A percentile compares a stretch with the other conserved stretches of the same genome.
Conservation (phyloP, 2,888 invertebrate genomes). For the Plagodis dolabraria region DNA sequence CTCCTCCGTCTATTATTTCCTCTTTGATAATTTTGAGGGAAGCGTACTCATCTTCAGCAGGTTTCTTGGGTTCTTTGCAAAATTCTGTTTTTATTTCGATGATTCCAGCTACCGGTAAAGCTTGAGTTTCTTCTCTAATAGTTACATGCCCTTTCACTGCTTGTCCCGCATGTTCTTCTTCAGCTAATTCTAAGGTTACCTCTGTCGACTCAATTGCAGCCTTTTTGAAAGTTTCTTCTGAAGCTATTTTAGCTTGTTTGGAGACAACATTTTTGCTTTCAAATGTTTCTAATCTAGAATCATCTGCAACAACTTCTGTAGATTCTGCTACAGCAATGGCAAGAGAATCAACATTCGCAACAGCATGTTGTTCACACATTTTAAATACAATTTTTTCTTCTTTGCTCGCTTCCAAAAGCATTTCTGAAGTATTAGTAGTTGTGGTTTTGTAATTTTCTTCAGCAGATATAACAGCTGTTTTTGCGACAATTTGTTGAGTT, state of each 20-base stretch:
- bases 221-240: slow-evolving; percentile 33
- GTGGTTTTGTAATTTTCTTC: slow-evolving; percentile 39
- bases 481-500: slow-evolving; percentile 39
- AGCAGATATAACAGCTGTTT: slow-evolving; percentile 40
- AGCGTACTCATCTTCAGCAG: slow-evolving; percentile 34
- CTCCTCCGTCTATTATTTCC: slow-evolving; percentile 26
- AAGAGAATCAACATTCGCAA: slow-evolving; percentile 35
- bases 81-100: slow-evolving; percentile 33
- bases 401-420: slow-evolving; percentile 36
- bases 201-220: slow-evolving; percentile 32
- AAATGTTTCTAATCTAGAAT: slow-evolving; percentile 34
- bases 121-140: slow-evolving; percentile 26
- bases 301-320: slow-evolving; percentile 32
- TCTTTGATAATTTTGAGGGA: slow-evolving; percentile 33
- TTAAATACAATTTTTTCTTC: slow-evolving; percentile 34
- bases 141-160: slow-evolving; percentile 23
- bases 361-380: slow-evolving; percentile 27
- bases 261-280: slow-evolving; percentile 31
- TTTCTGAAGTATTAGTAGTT: slow-evolving; percentile 30
- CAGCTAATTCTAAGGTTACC: slow-evolving; percentile 30
- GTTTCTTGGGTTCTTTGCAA: slow-evolving; percentile 30
- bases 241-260: slow-evolving; percentile 27
- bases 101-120: slow-evolving; percentile 33
- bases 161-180: slow-evolving; percentile 27
- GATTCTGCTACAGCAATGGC: slow-evolving; percentile 39